Conservation (phyloP, 1,140 invertebrate species). For the Diachasma alloeum region DNA sequence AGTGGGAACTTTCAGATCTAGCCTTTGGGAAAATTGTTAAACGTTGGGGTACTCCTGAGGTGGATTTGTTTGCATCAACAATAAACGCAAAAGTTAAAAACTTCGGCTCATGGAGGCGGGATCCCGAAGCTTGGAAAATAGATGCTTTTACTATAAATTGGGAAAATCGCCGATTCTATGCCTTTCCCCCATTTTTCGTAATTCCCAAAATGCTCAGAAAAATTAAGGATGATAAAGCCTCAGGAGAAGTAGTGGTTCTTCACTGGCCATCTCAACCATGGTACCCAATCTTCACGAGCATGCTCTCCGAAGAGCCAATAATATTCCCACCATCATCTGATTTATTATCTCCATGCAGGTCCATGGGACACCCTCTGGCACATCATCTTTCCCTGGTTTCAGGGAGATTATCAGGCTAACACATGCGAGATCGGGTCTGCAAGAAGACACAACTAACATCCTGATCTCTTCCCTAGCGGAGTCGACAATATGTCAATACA, state of each 20-base stretch:
- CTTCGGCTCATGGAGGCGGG: conserved; percentile 42
- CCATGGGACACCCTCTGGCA: conserved; percentile 35
- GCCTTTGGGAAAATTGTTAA: conserved; percentile 15
- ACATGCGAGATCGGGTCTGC: background rate
- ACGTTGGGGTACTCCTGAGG: conserved; percentile 17
- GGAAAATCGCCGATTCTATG: conserved; percentile 26
- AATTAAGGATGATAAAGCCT: conserved; percentile 26
- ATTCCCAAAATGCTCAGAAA: conserved; percentile 27
- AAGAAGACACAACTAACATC: background rate
- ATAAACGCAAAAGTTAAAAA: conserved; percentile 37
- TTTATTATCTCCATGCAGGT: conserved; percentile 35
- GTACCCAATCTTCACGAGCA: conserved; percentile 23
- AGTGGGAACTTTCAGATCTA: conserved; percentile 17
- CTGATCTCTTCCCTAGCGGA: background rate
- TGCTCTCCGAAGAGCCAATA: conserved; percentile 27
- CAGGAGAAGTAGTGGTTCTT: conserved; percentile 38
- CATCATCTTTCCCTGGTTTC: conserved; percentile 36
- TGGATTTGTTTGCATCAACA: conserved; percentile 44
- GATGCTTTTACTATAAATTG: conserved; percentile 29
- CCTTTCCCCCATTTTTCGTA: conserved; percentile 34
- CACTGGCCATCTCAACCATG: too few species aligned
- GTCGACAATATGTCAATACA: conserved; percentile 2
- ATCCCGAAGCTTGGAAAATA: conserved; percentile 29
- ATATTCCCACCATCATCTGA: conserved; percentile 26
- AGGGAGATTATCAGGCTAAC: conserved; percentile 23